Evolutionary conservation across 2,797 vertebrate genomes (phyloP).

Genomic region (Girardinus metallicus): DNA sequence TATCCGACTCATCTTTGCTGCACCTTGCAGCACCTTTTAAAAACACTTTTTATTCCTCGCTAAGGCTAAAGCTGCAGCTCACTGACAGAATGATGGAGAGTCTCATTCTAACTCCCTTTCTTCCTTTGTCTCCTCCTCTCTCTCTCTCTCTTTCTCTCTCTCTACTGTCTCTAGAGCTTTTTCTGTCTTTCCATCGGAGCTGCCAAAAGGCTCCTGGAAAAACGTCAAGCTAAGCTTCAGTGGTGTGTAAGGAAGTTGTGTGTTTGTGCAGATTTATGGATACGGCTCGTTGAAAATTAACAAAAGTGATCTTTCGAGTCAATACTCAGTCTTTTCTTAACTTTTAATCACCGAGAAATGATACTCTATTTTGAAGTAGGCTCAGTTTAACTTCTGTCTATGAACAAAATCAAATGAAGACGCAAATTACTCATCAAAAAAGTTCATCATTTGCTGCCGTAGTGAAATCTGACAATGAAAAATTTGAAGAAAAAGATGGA

Average conservation of each 20-base stretch:
- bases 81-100: conserved; percentile 74
- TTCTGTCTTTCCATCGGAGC: conserved; percentile 39
- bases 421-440: neutral
- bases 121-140: conserved; percentile 13
- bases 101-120: conserved; percentile 36
- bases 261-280: conserved; percentile 1
- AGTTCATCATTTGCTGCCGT: neutral
- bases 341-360: neutral
- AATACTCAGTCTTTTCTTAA: neutral
- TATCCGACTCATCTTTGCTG: conserved; percentile 77
- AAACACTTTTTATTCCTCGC: conserved; percentile 70
- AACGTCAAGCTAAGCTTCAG: conserved; percentile 47
- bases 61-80: conserved; percentile 63
- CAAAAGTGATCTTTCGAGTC: neutral
- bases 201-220: conserved; percentile 34
- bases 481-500: neutral
- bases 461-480: neutral
- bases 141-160: conserved; percentile 8
- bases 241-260: conserved; percentile 32
- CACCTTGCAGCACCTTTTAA: conserved; percentile 70
- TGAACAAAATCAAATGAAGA: no score
- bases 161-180: conserved; percentile 45
- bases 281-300: neutral
- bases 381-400: neutral
- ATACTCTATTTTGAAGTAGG: neutral